Conservation (phyloP, 2,797 vertebrate genomes). For the Chromis chromis region DNA sequence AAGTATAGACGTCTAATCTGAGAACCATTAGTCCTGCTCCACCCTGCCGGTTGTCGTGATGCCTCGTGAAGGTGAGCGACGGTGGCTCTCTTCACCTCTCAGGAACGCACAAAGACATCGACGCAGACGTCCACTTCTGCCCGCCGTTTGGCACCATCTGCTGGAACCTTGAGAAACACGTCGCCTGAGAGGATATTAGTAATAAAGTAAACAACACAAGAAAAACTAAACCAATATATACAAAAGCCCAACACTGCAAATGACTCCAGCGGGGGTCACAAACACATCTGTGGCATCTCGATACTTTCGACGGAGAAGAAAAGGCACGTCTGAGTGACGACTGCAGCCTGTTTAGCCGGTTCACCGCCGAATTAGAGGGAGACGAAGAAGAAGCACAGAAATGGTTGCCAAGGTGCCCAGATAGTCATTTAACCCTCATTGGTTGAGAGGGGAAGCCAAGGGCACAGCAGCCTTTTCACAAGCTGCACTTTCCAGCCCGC, state of each 20-base stretch:
- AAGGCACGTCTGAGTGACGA: conserved; percentile 40
- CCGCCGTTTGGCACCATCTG: conserved; percentile 71
- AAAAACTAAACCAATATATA: neutral
- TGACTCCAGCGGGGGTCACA: conserved; percentile 5
- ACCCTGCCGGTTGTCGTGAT: conserved; percentile 25
- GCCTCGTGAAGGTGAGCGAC: conserved; percentile 44
- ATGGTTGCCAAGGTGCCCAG: conserved; percentile 81
- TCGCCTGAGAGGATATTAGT: conserved; percentile 1
- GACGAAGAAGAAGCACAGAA: conserved; percentile 59
- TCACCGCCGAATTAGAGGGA: conserved; percentile 59
- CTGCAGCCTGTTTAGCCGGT: conserved; percentile 47
- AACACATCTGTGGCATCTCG: conserved; percentile 4
- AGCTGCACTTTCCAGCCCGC: conserved; percentile 74
- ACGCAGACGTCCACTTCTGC: conserved; percentile 12
- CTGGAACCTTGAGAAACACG: conserved; percentile 60
- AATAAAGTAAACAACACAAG: neutral
- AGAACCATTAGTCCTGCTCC: conserved; percentile 16
- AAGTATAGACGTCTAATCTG: too few species aligned
- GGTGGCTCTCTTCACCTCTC: conserved; percentile 25
- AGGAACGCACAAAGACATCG: neutral
- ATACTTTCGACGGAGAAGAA: conserved; percentile 30
- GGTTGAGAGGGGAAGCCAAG: conserved; percentile 72
- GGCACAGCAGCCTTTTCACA: conserved; percentile 73
- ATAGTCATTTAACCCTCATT: conserved; percentile 80
- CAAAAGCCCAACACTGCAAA: neutral